Evolutionary conservation across 2,113 vertebrate genomes (phyloP).

Genomic region (Istiophorus platypterus): DNA sequence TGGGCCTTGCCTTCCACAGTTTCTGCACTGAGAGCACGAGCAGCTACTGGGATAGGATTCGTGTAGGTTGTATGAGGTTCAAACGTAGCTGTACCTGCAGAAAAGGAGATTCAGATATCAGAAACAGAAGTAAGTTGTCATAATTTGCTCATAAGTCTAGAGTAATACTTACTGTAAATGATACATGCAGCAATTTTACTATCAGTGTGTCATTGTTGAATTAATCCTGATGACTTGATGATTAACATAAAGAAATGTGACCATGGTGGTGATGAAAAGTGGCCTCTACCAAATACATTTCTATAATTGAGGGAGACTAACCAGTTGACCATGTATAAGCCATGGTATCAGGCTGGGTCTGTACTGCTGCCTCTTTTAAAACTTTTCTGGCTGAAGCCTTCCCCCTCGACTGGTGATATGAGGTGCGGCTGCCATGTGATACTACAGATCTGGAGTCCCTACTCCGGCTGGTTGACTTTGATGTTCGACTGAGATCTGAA

Average conservation of each 20-base stretch:
- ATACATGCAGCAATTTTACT: neutral
- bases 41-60: constrained; percentile 80
- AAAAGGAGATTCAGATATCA: neutral
- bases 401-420: neutral
- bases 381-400: fast-evolving
- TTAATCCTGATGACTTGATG: neutral
- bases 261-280: neutral
- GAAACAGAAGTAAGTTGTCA: neutral
- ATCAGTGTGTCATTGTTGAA: neutral
- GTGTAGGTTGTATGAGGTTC: constrained; percentile 66
- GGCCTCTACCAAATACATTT: neutral
- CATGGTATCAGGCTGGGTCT: constrained; percentile 80
- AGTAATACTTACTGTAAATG: neutral
- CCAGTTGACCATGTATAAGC: constrained; percentile 76
- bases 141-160: neutral
- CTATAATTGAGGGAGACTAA: constrained; percentile 67
- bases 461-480: neutral
- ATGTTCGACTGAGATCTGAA: constrained; percentile 34
- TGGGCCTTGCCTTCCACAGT: constrained; percentile 88
- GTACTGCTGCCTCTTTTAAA: constrained; percentile 84
- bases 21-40: constrained; percentile 82
- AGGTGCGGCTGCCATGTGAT: constrained; percentile 29
- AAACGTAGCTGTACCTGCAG: constrained; percentile 56
- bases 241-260: neutral
- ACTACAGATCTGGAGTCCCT: constrained; percentile 10